Evolutionary conservation across 2,113 vertebrate genomes (phyloP).

Genomic region (Orientallactaga bullata): DNA sequence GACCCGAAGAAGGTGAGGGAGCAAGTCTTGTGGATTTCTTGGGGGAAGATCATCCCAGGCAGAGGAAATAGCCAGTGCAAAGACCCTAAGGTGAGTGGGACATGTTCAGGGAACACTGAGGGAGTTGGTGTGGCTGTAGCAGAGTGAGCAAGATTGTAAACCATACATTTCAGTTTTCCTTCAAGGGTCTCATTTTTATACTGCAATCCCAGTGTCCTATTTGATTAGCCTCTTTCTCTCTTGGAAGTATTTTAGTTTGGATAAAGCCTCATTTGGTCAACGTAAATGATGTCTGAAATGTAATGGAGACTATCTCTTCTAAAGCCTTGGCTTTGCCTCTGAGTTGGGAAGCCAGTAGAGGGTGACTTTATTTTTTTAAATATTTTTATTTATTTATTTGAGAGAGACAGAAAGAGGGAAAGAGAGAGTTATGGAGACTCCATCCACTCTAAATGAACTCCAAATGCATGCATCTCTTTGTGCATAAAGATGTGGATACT

Average conservation of each 20-base stretch:
- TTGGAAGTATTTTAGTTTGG: slow-evolving; percentile 8
- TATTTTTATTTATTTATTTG: too few species aligned
- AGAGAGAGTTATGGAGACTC: too few species aligned
- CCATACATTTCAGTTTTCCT: background rate
- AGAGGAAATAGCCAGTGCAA: slow-evolving; percentile 65
- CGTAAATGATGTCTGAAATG: background rate
- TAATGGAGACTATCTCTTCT: background rate
- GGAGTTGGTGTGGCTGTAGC: slow-evolving; percentile 12
- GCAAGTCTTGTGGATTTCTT: slow-evolving; percentile 59
- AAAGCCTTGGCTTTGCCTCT: background rate
- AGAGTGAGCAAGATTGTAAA: background rate
- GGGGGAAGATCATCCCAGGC: slow-evolving; percentile 35
- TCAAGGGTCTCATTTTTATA: background rate
- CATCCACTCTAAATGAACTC: too few species aligned
- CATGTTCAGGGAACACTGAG: background rate
- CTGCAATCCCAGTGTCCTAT: background rate
- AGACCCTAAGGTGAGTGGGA: slow-evolving; percentile 39
- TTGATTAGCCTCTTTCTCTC: slow-evolving; percentile 20
- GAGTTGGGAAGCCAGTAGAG: slow-evolving; percentile 1
- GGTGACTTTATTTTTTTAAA: background rate
- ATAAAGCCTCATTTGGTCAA: background rate
- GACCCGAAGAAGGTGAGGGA: slow-evolving; percentile 61
- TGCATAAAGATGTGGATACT: too few species aligned
- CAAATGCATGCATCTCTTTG: too few species aligned
- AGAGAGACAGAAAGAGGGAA: too few species aligned